These are phyloP conservation scores for Chaetogeoica ovagalla DNA, from an alignment of 2,888 invertebrate genomes.

Conservation along the genomic window DNA sequence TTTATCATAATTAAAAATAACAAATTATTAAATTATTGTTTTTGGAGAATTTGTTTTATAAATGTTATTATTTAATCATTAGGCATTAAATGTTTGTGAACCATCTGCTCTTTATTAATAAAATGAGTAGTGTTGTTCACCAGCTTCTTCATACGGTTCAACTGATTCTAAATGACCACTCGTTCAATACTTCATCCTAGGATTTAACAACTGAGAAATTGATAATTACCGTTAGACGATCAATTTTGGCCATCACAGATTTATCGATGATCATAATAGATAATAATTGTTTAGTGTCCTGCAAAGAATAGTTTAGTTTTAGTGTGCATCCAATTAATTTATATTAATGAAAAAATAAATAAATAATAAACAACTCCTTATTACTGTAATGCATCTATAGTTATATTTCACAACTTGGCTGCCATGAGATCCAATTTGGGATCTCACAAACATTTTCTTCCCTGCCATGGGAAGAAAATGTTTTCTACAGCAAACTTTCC, in stretches of 20 bases:
- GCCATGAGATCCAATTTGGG: no score
- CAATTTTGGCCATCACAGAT: conserved; percentile 91
- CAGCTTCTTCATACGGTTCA: conserved; percentile 86
- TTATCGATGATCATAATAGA: conserved; percentile 90
- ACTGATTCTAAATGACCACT: conserved; percentile 89
- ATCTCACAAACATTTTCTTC: no score
- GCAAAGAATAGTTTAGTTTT: conserved; percentile 54
- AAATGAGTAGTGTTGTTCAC: conserved; percentile 96
- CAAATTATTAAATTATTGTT: background rate
- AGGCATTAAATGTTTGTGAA: conserved; percentile 61
- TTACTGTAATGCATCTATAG: conserved; percentile 64
- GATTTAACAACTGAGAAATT: conserved; percentile 88
- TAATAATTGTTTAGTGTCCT: conserved; percentile 92
- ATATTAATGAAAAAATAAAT: no score
- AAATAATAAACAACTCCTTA: no score
- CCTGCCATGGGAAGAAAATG: no score
- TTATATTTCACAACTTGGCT: conserved; percentile 67
- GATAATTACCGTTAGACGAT: conserved; percentile 90
- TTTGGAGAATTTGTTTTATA: background rate
- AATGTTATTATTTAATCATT: background rate
- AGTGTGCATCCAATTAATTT: background rate
- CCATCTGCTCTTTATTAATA: conserved; percentile 94
- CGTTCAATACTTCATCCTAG: conserved; percentile 89
- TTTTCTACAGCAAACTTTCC: no score
- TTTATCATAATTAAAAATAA: background rate